phyloP scores from a whole-genome alignment of 2,888 invertebrate species.

The Tenthredo livida region DNA sequence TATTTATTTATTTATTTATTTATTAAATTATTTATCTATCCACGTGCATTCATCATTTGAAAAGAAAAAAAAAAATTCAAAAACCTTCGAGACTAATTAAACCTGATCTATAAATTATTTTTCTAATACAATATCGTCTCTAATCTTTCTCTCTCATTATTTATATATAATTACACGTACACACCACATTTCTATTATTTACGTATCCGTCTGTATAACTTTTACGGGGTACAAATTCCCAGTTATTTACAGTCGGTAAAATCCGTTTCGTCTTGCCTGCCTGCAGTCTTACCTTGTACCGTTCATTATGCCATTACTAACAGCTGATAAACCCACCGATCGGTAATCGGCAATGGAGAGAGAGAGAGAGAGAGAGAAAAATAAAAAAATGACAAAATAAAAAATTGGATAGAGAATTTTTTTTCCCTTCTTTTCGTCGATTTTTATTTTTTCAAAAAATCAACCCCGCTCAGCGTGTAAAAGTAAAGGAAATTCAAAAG shows the following conservation, averaged over 20 bases:
- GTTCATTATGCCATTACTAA: neutral
- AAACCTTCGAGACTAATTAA: neutral
- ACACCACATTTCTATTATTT: neutral
- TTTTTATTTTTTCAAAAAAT: neutral
- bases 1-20: conserved; percentile 6
- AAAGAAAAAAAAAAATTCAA: neutral
- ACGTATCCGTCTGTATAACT: neutral
- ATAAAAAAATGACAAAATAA: neutral
- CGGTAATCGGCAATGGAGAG: neutral
- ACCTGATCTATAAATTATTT: neutral
- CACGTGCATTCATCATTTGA: neutral
- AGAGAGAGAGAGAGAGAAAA: neutral
- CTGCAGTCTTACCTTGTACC: neutral
- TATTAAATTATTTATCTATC: neutral
- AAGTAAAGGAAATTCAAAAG: neutral
- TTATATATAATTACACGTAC: neutral
- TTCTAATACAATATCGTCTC: too few relatives aligned
- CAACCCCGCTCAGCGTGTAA: neutral
- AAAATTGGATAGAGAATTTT: neutral
- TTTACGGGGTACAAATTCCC: neutral
- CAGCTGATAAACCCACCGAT: neutral
- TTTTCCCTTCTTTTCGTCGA: neutral
- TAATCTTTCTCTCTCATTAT: too few relatives aligned
- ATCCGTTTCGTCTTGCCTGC: neutral
- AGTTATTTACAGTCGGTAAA: conserved; percentile 22